Conservation (phyloP, 1,140 invertebrate species). For the Zophobas atratus region DNA sequence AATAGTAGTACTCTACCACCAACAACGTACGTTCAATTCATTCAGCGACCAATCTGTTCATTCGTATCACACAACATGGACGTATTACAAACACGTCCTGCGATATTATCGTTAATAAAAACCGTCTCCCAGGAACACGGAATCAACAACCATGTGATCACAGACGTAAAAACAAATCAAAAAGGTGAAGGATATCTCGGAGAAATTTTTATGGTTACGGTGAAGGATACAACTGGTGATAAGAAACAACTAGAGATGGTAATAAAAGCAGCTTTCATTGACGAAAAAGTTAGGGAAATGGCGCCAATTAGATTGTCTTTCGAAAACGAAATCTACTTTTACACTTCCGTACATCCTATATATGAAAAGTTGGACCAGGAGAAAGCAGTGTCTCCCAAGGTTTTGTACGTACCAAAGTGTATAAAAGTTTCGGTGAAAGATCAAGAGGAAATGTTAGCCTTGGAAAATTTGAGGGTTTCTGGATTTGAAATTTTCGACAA, state of each 20-base stretch:
- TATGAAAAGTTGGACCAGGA: constrained; percentile 8
- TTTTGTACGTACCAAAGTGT: constrained; percentile 15
- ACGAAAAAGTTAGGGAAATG: constrained; percentile 23
- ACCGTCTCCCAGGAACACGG: not conserved
- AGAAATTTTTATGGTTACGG: constrained; percentile 37
- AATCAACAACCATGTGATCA: constrained; percentile 5
- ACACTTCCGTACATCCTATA: not conserved
- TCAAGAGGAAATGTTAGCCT: constrained; percentile 5
- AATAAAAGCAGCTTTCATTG: constrained; percentile 25
- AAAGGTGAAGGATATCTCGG: constrained; percentile 45
- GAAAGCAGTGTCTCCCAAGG: not conserved
- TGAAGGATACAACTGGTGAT: not conserved
- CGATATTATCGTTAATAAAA: not conserved
- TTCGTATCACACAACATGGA: constrained; percentile 9
- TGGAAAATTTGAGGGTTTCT: constrained; percentile 9
- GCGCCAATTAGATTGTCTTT: constrained; percentile 16
- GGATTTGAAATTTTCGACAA: constrained; percentile 32
- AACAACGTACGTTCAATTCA: too few species aligned
- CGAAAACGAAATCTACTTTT: constrained; percentile 23
- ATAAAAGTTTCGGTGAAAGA: not conserved
- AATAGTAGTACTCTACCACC: too few species aligned
- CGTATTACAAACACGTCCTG: not conserved
- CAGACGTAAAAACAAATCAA: constrained; percentile 13
- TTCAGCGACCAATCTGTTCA: too few species aligned
- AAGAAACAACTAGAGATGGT: not conserved